Evolutionary conservation across 2,888 invertebrate species (phyloP).

Genomic region (Lycophotia porphyrea): DNA sequence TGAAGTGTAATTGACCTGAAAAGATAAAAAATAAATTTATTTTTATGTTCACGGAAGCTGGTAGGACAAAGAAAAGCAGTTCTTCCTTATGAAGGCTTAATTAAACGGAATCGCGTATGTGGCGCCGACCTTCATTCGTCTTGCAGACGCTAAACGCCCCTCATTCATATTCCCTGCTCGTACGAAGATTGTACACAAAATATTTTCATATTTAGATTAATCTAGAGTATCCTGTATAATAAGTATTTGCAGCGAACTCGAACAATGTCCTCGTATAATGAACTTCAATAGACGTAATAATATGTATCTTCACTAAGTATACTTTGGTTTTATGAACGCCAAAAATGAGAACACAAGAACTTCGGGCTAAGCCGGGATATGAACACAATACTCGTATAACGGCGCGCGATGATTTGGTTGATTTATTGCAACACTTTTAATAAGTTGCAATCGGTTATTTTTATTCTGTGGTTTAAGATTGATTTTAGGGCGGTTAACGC

Average conservation of each 20-base stretch:
- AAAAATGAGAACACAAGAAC: conserved; percentile 34
- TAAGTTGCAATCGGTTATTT: no score
- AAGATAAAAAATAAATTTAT: conserved; percentile 67
- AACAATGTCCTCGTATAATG: conserved; percentile 46
- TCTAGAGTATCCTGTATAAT: conserved; percentile 60
- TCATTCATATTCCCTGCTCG: conserved; percentile 63
- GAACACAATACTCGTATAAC: conserved; percentile 14
- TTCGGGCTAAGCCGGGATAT: conserved; percentile 24
- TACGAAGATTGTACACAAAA: conserved; percentile 62
- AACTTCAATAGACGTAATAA: conserved; percentile 22
- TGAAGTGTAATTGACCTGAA: conserved; percentile 84
- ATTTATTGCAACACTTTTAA: no score
- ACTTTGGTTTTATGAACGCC: conserved; percentile 45
- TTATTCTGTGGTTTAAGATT: no score
- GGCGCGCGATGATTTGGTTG: no score
- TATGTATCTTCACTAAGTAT: not conserved
- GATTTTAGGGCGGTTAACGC: no score
- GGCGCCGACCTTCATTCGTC: conserved; percentile 50
- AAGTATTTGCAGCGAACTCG: conserved; percentile 52
- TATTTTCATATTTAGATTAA: conserved; percentile 66
- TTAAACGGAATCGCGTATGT: conserved; percentile 51
- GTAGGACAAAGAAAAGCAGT: conserved; percentile 18
- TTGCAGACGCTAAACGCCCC: conserved; percentile 41
- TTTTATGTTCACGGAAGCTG: conserved; percentile 33
- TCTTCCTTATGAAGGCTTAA: conserved; percentile 42